Percentiles rank a stretch among this genome's conserved stretches.
phyloP scores from a whole-genome alignment of 2,113 vertebrate species.

The Sphyrna mokarran region DNA sequence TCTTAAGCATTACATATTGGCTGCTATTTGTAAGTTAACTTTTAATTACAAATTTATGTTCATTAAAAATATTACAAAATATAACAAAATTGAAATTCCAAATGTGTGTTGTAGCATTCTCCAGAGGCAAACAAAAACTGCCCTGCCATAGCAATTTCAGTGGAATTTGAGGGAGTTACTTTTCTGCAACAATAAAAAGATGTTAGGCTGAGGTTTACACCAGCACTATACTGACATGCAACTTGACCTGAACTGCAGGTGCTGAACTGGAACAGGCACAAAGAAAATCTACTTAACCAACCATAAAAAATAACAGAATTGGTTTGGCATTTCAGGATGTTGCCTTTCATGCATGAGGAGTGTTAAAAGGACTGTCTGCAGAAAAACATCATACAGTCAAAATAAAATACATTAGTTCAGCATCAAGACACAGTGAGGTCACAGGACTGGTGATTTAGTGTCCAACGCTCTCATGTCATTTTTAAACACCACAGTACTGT shows the following conservation, averaged over 20 bases:
- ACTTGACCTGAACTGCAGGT: conserved; percentile 30
- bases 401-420: conserved; percentile 32
- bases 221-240: background rate
- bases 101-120: background rate
- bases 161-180: background rate
- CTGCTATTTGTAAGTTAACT: background rate
- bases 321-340: conserved; percentile 32
- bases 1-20: background rate
- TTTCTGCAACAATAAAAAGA: background rate
- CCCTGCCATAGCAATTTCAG: background rate
- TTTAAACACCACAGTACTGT: background rate
- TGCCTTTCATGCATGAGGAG: conserved; percentile 28
- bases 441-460: conserved; percentile 17
- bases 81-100: background rate
- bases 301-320: conserved; percentile 21
- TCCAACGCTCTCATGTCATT: background rate
- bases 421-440: conserved; percentile 17
- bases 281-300: conserved; percentile 30
- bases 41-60: background rate
- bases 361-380: conserved; percentile 19
- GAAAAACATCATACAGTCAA: conserved; percentile 30
- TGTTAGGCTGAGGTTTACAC: background rate
- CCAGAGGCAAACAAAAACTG: background rate
- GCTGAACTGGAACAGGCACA: conserved; percentile 32
- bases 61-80: background rate